A percentile compares a stretch with the other conserved stretches of the same genome.
These are phyloP conservation scores for Aegotheles bennettii DNA, from an alignment of 2,113 vertebrate species.

Conservation along the genomic window DNA sequence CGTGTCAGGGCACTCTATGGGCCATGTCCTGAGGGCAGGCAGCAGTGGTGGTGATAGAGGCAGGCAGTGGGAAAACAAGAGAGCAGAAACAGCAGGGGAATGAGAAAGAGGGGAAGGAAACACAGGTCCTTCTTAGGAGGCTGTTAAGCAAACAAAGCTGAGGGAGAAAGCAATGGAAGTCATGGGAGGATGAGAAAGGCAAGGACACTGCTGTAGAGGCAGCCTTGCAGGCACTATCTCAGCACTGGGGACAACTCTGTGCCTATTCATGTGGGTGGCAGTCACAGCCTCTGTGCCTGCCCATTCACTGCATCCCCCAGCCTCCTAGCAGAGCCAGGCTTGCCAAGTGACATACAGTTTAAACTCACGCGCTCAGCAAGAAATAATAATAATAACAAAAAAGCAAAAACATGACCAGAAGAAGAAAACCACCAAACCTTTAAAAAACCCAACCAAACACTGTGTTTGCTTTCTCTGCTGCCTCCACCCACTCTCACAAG, in stretches of 20 bases:
- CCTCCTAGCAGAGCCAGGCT: not conserved
- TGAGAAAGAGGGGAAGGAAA: accelerated
- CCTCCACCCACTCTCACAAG: conserved; percentile 41
- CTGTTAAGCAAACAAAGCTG: not conserved
- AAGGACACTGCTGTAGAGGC: accelerated
- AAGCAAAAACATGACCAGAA: not conserved
- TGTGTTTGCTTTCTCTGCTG: not conserved
- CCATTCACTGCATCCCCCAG: accelerated
- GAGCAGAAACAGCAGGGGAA: not conserved
- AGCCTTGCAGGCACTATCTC: accelerated
- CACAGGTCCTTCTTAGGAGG: not conserved
- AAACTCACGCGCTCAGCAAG: conserved; percentile 10
- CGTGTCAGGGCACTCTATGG: accelerated
- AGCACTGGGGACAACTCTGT: no score
- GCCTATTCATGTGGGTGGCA: accelerated
- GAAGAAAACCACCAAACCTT: not conserved
- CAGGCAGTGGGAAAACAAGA: not conserved
- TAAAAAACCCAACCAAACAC: not conserved
- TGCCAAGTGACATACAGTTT: not conserved
- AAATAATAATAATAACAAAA: not conserved
- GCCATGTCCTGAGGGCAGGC: not conserved
- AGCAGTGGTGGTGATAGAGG: accelerated
- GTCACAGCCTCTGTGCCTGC: not conserved
- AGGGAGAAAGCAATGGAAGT: not conserved
- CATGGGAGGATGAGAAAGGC: not conserved